phyloP scores from a whole-genome alignment of 2,888 invertebrate genomes.

The Galeruca laticollis region DNA sequence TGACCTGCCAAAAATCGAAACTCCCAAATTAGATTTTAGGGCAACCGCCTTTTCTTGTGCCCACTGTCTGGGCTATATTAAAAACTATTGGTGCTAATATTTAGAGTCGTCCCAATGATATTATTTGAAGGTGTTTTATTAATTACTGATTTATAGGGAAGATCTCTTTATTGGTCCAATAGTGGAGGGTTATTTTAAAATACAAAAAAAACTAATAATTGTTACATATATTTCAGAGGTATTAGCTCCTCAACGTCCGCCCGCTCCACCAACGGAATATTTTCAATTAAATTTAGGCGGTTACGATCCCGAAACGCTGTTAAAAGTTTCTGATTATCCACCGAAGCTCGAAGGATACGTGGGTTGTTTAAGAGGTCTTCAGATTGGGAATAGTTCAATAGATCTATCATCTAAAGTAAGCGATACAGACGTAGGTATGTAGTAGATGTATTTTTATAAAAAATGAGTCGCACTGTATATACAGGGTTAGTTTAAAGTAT shows the following conservation, averaged over 20 bases:
- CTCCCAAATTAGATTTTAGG: no score
- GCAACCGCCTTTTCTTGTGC: no score
- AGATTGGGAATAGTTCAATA: constrained; percentile 85
- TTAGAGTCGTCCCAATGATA: no score
- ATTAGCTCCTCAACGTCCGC: constrained; percentile 87
- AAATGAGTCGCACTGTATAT: neutral
- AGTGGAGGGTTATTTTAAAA: no score
- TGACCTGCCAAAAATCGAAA: no score
- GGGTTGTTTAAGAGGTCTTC: constrained; percentile 88
- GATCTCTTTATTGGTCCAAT: no score
- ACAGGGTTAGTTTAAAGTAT: no score
- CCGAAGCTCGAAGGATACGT: constrained; percentile 79
- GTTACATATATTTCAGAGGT: constrained; percentile 79
- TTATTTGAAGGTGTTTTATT: no score
- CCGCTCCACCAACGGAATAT: constrained; percentile 89
- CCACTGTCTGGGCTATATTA: no score
- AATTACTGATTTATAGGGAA: no score
- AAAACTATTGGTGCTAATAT: no score
- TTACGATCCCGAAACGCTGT: constrained; percentile 80
- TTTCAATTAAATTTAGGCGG: constrained; percentile 91
- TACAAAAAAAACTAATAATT: no score
- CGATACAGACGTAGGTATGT: constrained; percentile 73
- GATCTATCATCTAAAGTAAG: constrained; percentile 80
- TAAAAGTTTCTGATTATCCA: constrained; percentile 70
- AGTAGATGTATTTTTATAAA: constrained; percentile 46